Evolutionary conservation across 2,888 invertebrate genomes (phyloP).

Genomic region (Ischnura elegans): DNA sequence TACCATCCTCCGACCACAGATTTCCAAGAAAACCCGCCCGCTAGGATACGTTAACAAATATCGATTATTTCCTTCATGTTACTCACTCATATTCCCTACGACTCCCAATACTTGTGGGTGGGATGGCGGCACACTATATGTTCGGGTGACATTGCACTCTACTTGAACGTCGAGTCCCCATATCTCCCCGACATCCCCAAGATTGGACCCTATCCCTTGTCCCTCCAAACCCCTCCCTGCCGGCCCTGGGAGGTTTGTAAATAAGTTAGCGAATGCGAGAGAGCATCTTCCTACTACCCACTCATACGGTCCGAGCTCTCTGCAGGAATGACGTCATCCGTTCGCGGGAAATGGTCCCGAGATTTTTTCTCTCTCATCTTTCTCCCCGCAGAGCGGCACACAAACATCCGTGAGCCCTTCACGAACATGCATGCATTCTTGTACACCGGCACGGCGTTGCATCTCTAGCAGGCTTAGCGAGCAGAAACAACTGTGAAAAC

Average conservation of each 20-base stretch:
- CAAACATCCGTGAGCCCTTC: not conserved
- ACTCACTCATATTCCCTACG: not conserved
- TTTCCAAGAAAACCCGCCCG: too few species aligned
- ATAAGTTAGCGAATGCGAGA: not conserved
- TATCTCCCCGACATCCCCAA: not conserved
- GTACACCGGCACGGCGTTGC: too few species aligned
- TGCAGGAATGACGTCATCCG: not conserved
- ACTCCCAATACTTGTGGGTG: not conserved
- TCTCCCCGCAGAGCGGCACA: not conserved
- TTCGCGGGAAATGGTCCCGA: not conserved
- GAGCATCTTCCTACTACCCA: not conserved
- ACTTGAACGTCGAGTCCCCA: not conserved
- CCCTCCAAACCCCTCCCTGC: not conserved
- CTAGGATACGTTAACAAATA: too few species aligned
- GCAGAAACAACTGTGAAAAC: not conserved
- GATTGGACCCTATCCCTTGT: too few species aligned
- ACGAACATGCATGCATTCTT: too few species aligned
- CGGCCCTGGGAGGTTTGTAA: not conserved
- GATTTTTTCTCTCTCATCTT: not conserved
- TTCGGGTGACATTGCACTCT: not conserved
- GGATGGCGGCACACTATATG: not conserved
- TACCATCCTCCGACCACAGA: too few species aligned
- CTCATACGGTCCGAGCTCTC: not conserved
- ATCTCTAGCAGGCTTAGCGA: too few species aligned
- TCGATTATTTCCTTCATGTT: not conserved